These are phyloP conservation scores for Nephrotoma guestfalica DNA, from an alignment of 2,888 invertebrate species.

Conservation along the genomic window DNA sequence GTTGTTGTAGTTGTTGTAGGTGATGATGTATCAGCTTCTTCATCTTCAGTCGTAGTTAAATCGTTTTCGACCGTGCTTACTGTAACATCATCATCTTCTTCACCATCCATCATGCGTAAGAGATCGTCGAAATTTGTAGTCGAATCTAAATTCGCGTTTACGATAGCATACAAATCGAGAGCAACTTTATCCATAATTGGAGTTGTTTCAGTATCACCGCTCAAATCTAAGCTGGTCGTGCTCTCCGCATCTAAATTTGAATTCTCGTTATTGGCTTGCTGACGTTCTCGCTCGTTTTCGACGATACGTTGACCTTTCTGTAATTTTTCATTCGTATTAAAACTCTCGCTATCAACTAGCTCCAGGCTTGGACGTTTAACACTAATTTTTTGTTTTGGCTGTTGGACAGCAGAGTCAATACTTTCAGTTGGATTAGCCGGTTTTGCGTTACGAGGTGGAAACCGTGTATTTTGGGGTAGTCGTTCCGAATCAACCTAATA, in stretches of 20 bases:
- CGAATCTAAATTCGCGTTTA: constrained; percentile 42
- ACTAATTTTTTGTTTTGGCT: constrained; percentile 22
- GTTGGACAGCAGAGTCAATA: background rate
- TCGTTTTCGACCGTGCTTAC: constrained; percentile 14
- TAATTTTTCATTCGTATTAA: constrained; percentile 45
- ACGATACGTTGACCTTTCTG: constrained; percentile 9
- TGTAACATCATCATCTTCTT: constrained; percentile 29
- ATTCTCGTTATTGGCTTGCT: constrained; percentile 8
- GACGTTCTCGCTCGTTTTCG: constrained; percentile 10
- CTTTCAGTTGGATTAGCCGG: constrained; percentile 40
- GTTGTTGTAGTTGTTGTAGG: constrained; percentile 39
- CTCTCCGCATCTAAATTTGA: constrained; percentile 18
- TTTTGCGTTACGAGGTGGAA: constrained; percentile 57
- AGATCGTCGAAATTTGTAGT: constrained; percentile 25
- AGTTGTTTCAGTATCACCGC: constrained; percentile 32
- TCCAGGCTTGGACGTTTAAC: constrained; percentile 60
- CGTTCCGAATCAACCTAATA: constrained; percentile 34
- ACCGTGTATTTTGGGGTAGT: constrained; percentile 71
- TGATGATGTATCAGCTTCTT: constrained; percentile 37
- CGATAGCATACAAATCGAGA: constrained; percentile 65
- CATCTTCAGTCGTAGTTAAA: constrained; percentile 26
- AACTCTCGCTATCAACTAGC: constrained; percentile 66
- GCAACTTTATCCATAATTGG: constrained; percentile 72
- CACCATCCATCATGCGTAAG: constrained; percentile 30
- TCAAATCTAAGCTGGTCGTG: constrained; percentile 15